Evolutionary conservation across 2,113 vertebrate genomes (phyloP).

Genomic region (Numenius arquata): DNA sequence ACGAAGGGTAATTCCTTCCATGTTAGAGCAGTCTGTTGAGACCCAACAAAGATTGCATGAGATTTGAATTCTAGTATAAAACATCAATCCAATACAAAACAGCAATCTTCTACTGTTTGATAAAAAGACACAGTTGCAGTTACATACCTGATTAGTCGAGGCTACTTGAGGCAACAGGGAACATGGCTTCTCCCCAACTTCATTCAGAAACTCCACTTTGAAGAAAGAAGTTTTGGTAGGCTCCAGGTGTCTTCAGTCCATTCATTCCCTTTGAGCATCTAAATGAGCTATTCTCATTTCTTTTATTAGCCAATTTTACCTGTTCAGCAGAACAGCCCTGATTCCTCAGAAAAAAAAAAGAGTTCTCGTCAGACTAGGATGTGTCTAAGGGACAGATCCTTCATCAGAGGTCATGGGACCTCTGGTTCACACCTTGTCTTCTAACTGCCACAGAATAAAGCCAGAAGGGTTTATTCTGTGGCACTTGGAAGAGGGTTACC

Average conservation of each 20-base stretch:
- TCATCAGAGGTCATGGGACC: not conserved
- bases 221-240: not conserved
- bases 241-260: not conserved
- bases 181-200: not conserved
- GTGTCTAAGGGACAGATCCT: not conserved
- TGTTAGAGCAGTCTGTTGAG: not conserved
- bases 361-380: not conserved
- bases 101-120: not conserved
- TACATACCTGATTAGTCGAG: not conserved
- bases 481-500: not conserved
- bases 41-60: not conserved
- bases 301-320: not conserved
- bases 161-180: not conserved
- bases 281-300: not conserved
- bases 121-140: not conserved
- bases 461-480: not conserved
- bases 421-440: not conserved
- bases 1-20: not conserved
- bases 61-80: not conserved
- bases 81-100: not conserved
- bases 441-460: not conserved
- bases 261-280: not conserved
- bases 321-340: not conserved
- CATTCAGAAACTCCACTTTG: not conserved
- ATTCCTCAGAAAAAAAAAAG: not conserved